Evolutionary conservation across 2,888 invertebrate species (phyloP), one percentile per base, ranked within the genome.

Genomic region (Microdon myrmicae): DNA sequence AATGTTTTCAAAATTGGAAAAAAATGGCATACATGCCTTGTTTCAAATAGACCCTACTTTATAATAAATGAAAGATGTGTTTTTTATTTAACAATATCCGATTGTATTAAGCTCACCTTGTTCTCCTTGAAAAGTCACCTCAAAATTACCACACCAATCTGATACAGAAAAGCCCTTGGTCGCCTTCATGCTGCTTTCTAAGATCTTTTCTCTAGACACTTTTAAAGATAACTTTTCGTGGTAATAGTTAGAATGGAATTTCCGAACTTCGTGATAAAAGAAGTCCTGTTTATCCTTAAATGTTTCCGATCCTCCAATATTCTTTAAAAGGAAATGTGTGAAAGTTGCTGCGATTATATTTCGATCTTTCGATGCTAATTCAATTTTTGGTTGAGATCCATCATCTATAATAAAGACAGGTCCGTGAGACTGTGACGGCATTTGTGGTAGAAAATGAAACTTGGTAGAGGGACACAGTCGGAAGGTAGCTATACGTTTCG

Each of bases 91-190:
- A 6, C 9, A 7, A 44, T 5, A 28, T 5, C 2, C 6, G 5
- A 10, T 2, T 7, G 3, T 8, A 20, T 2, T 25, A n/a, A 9
- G 54, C 68, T 68, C 72, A 90, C 93, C 96, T 84, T 93, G 93
- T 78, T 96, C 96, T n/a, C 94, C 94, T 76, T 90, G 87, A 80
- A 96, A 96, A 48, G 88, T 88, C 66, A 96, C 89, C 81, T 96
- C 95, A 78, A 96, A 95, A 82, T 91, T 94, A 75, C 90, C 87
- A 80, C 94, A 95, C 96, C 96, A 96, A 81, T 96, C 95, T 45
- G 88, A 87, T n/a, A 91, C 86, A 1, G 84, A 82, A 81, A 94
- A 93, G 74, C 89, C 87, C 72, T 90, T 89, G 1, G 93, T 93
- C 29, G 91, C 89, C 81, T 92, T 94, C 83, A 94, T 88, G 74